Evolutionary conservation across 1,140 invertebrate genomes (phyloP).

Genomic region (Ganaspis sp.): DNA sequence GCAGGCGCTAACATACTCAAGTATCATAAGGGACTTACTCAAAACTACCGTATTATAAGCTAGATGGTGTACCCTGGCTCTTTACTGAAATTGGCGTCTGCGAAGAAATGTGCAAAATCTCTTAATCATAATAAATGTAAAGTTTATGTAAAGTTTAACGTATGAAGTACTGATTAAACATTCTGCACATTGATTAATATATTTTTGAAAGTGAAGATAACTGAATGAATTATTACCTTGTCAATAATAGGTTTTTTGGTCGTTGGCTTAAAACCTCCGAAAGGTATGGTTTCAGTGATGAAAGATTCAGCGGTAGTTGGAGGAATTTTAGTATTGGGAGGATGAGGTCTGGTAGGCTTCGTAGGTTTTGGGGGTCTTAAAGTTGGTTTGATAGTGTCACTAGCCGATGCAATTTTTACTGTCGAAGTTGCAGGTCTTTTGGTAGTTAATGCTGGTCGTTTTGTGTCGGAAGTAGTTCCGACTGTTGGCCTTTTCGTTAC

Average conservation of each 20-base stretch:
- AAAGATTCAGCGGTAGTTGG: constrained; percentile 12
- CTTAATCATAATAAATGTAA: no score
- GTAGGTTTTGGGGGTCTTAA: constrained; percentile 31
- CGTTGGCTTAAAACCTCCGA: constrained; percentile 39
- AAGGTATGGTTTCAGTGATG: constrained; percentile 26
- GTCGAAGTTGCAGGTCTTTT: constrained; percentile 36
- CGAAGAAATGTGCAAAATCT: no score
- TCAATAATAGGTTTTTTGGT: constrained; percentile 52
- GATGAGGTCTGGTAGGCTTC: not conserved
- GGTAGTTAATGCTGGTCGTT: constrained; percentile 52
- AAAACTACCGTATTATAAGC: no score
- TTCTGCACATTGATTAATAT: no score
- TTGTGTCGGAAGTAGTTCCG: constrained; percentile 47
- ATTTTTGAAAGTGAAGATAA: no score
- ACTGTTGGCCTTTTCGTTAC: constrained; percentile 43
- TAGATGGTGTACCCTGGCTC: no score
- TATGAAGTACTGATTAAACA: no score
- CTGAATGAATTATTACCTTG: no score
- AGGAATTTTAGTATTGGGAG: not conserved
- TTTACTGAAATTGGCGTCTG: no score
- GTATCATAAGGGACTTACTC: no score
- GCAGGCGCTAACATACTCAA: no score
- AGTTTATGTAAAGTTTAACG: no score
- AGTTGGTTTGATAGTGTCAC: constrained; percentile 39
- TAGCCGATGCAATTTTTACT: constrained; percentile 8